These are phyloP conservation scores for Pedionomus torquatus DNA, from an alignment of 2,113 vertebrate species.

Conservation along the genomic window DNA sequence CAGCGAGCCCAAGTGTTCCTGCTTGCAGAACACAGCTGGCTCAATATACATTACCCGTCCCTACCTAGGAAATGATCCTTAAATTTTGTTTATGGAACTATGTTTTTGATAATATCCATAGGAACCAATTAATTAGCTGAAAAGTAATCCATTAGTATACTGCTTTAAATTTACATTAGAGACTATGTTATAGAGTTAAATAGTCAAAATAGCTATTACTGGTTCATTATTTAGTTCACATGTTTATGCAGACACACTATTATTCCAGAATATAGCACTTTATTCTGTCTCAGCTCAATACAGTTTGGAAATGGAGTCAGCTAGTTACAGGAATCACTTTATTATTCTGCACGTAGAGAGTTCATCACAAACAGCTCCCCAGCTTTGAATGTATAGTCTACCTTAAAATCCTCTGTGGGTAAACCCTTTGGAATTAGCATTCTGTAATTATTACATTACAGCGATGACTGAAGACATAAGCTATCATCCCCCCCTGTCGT, in stretches of 20 bases:
- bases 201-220: background rate
- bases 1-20: rapidly evolving
- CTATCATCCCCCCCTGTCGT: background rate
- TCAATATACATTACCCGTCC: background rate
- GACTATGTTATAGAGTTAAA: background rate
- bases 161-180: background rate
- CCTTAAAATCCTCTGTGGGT: background rate
- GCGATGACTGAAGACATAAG: background rate
- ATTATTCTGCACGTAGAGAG: background rate
- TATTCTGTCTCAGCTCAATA: background rate
- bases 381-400: background rate
- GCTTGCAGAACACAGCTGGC: background rate
- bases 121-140: background rate
- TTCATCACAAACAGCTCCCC: background rate
- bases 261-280: background rate
- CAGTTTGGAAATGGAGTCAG: background rate
- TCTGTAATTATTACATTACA: background rate
- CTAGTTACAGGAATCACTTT: background rate
- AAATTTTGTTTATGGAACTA: background rate
- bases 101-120: background rate
- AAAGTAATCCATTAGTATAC: background rate
- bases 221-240: background rate
- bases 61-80: background rate
- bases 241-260: background rate
- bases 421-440: conserved; percentile 26